Evolutionary conservation across 2,113 vertebrate genomes (phyloP), one percentile per base, ranked within the genome.

Genomic region (Bujurquina vittata): DNA sequence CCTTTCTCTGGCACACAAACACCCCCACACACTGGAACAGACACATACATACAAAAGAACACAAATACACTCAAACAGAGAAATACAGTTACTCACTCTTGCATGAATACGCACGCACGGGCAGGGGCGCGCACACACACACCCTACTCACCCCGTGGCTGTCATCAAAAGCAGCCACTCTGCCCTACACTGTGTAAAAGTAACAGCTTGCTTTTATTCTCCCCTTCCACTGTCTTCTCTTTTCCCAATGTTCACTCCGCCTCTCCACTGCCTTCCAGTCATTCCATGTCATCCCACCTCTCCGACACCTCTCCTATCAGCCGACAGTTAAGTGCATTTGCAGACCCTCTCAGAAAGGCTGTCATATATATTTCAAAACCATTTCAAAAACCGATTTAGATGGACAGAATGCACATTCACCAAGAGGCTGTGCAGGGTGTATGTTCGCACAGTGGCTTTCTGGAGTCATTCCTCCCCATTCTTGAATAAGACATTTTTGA

Each of bases 281-380:
- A 60, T 63, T 76, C 85, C 20, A 49, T 67, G 67, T 80, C 86
- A 63, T 74, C 59, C 81, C 76, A 65, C 81, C 87, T 89, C 77
- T 80, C 78, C 22, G 5, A 84, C 89, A 89, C 84, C 57, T 91
- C 76, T 77, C 63, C 60, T 63, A n/a, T 83, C 76, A 74, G 65
- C 79, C 5, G 33, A 54, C 84, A 55, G 78, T 82, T 77, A 81
- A 94, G 90, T 93, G 91, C 91, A 86, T 90, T 84, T 84, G 79
- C 86, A 79, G 86, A 57, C 67, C 40, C 67, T 79, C 69, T 87
- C 85, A 84, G 85, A 89, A 82, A 61, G 82, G 75, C 79, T 85
- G 84, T 85, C 85, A 92, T 92, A 83, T 90, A 92, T 93, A 86
- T 93, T 93, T 92, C 69, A 91, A 83, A 89, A 77, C 26, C 75